phyloP scores from a whole-genome alignment of 2,113 vertebrate genomes.

The Alligator mississippiensis region DNA sequence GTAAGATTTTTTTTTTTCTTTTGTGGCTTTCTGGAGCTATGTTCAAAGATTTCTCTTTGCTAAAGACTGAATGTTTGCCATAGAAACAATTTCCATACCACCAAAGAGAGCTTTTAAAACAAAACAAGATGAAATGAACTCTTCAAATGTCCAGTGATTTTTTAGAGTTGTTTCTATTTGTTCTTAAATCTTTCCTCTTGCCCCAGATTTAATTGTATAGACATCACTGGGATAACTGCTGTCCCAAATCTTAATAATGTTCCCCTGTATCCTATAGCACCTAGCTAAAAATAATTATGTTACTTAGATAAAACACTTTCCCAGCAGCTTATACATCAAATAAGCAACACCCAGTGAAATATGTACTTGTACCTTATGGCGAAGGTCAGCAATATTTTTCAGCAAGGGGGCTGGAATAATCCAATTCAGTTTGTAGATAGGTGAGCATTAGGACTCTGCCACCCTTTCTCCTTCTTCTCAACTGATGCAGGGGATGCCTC shows the following conservation, averaged over 20 bases:
- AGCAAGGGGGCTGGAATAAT: no score
- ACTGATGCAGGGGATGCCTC: no score
- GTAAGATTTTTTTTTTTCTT: not conserved
- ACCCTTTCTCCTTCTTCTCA: no score
- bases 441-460: no score
- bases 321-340: not conserved
- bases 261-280: not conserved
- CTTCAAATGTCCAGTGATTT: not conserved
- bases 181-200: not conserved
- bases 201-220: not conserved
- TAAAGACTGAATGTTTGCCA: not conserved
- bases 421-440: no score
- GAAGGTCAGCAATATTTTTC: no score
- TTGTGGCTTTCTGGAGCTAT: not conserved
- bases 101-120: not conserved
- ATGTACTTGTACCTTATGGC: no score
- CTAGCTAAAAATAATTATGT: not conserved
- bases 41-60: not conserved
- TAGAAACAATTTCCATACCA: not conserved
- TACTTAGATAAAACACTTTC: not conserved
- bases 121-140: not conserved
- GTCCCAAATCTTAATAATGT: no score
- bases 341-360: not conserved
- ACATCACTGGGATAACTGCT: not conserved
- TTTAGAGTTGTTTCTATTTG: not conserved